Conservation (phyloP, 2,888 invertebrate genomes). For the Deilephila elpenor region DNA sequence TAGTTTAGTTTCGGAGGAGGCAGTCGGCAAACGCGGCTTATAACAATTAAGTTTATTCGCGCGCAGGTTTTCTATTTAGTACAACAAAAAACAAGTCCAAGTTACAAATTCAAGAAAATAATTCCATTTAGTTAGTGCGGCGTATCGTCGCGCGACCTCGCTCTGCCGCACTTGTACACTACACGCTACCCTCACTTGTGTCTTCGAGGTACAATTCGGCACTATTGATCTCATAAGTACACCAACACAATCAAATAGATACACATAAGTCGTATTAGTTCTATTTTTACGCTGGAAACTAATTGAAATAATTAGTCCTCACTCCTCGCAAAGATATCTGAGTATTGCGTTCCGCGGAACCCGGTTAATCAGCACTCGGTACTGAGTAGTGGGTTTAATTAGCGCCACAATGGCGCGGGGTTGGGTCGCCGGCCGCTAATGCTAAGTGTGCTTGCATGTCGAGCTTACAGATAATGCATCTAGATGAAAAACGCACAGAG, state of each 20-base stretch:
- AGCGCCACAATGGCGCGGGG: neutral
- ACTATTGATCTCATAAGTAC: neutral
- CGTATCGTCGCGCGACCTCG: neutral
- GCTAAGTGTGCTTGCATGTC: slow-evolving; percentile 17
- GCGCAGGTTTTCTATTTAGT: slow-evolving; percentile 70
- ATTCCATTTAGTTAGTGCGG: neutral
- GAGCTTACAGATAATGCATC: slow-evolving; percentile 29
- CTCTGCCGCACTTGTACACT: neutral
- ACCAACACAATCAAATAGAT: neutral
- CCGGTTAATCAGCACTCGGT: slow-evolving; percentile 19
- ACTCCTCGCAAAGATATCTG: neutral
- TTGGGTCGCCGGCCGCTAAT: slow-evolving; percentile 7
- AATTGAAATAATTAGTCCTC: neutral
- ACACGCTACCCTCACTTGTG: neutral
- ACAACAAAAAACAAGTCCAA: slow-evolving; percentile 57
- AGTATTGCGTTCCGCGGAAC: slow-evolving; percentile 1
- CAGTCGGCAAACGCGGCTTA: slow-evolving; percentile 77
- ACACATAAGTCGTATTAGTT: neutral
- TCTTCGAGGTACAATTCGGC: neutral
- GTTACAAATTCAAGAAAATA: slow-evolving; percentile 41
- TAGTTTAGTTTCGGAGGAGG: slow-evolving; percentile 63
- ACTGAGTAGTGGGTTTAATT: slow-evolving; percentile 12
- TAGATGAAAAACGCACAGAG: slow-evolving; percentile 61
- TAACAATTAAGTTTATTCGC: slow-evolving; percentile 84
- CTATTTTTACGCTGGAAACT: neutral